Base-by-base conservation (phyloP, 2,113 vertebrate genomes). In the Archilochus colubris region DNA sequence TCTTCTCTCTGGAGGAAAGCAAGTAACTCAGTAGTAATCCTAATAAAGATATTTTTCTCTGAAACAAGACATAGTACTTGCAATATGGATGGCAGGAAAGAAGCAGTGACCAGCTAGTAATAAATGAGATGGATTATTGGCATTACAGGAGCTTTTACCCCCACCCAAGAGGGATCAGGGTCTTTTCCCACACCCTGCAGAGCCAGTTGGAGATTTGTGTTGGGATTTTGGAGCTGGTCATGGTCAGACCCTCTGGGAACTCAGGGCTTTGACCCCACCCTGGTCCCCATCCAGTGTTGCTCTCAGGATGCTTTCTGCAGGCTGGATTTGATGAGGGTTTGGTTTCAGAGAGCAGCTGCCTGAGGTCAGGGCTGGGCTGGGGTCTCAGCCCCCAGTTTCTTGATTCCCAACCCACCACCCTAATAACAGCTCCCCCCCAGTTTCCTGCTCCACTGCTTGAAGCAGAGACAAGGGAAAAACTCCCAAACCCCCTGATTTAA, bases 1-100 rank as follows among this genome's bases (percentile, higher is more conserved):
- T 88, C 55, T 48, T 24, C 70, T 62, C 86, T 76, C 89, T 51
- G 54, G 78, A 89, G 86, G 79, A 81, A 86, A 86, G 66, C 63
- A 69, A 87, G 89, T 62, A 92, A 81, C 73, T 63, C 27, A 1
- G 57, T 82, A 57, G 78, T 80, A 36, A 79, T 27, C 63, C 81
- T n/a, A 84, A 72, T 91, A 77, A 77, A 93, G 74, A 77, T 44
- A 53, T 84, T 72, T 73, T 31, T 67, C 87, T 70, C 64, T 63
- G 48, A 67, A 88, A 75, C 57, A 59, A 67, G 66, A 72, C 43
- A 10, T 14, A 18, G 57, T 19, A 9, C 62, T 64, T 20, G 50
- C 77, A 51, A 12, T 43, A 10, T 10, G 62, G 78, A 53, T 19
- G 43, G 43, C 74, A 51, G 68, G 48, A 61, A 58, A 19, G 62